A percentile compares a stretch with the other conserved stretches of the same genome.
These are phyloP conservation scores for Anthopleura sola DNA, from an alignment of 64 coral and sea anemone species.

Conservation along the genomic window DNA sequence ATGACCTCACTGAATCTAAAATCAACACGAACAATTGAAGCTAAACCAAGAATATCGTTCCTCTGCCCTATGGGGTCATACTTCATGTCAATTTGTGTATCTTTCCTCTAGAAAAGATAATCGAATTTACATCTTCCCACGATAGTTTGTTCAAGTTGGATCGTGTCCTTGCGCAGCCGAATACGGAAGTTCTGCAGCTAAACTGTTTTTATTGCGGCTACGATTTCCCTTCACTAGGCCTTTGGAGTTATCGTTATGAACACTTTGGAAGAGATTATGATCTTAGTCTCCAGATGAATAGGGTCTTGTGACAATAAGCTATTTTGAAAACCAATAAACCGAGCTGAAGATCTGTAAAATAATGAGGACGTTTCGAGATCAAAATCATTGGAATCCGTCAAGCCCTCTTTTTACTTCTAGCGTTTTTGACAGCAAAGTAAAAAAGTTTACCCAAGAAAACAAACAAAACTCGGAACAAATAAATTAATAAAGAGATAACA, in stretches of 20 bases:
- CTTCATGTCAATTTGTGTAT: conserved; percentile 15
- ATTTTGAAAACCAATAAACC: conserved; percentile 7
- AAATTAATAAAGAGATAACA: neutral
- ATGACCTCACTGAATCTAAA: conserved; percentile 6
- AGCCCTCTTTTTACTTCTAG: neutral
- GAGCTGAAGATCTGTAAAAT: neutral
- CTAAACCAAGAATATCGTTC: neutral
- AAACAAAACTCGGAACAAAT: neutral
- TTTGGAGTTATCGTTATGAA: neutral
- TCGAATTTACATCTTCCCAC: neutral
- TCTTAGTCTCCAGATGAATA: neutral
- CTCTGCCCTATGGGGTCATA: conserved; percentile 3
- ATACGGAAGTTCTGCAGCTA: neutral
- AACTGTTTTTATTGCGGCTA: conserved; percentile 1
- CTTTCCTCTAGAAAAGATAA: neutral
- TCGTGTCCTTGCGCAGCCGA: neutral
- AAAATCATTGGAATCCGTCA: neutral
- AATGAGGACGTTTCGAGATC: neutral
- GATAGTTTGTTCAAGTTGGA: neutral
- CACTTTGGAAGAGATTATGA: neutral
- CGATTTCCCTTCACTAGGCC: neutral
- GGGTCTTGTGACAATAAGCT: neutral
- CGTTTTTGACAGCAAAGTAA: neutral
- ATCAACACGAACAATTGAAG: neutral
- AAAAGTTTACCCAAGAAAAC: neutral